Evolutionary conservation across 53 echinoderm and acorn worm species (phyloP), one percentile per base, ranked within the genome.

Genomic region (Luidia sarsii): DNA sequence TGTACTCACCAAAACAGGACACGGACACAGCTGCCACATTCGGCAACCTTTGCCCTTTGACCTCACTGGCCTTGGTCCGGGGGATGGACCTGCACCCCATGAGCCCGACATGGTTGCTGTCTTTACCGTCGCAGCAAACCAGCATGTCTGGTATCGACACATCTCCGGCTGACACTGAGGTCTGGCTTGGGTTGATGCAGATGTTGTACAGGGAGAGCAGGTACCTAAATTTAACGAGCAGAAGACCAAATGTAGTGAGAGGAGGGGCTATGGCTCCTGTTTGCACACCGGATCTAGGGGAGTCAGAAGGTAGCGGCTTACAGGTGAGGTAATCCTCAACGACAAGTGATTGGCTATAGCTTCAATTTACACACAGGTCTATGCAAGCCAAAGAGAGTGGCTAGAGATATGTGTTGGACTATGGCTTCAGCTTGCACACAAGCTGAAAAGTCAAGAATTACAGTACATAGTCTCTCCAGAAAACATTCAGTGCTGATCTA

Each of bases 1-100:
- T n/a, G n/a, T n/a, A 60, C 77, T 60, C 4, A 77, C 77, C 77
- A 46, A 77, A 77, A 33, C 77, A 77, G 3, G 61, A 77, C 48
- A 77, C 77, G 18, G 77, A 60, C 1, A 55, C 46, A 59, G 61
- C 45, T 3, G 61, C 39, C 45, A 75, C 59, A 25, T 53, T 59
- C 0, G 75, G 57, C 19, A 32, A 57, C 59, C 60, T 41, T 45
- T 75, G 75, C 57, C 60, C 75, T 75, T 57, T 43, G 14, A 16
- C 57, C 24, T 75, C 75, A 11, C 55, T 39, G 14, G 72, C 56
- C 57, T 57, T 37, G 18, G 56, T 21, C 57, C 21, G 41, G 2
- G 14, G 25, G 31, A 2, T 30, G 60, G 77, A 57, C 25, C 46
- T 46, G 62, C 60, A 60, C 39, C 57, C 77, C 77, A 77, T 59